Evolutionary conservation across 1,140 invertebrate species (phyloP).

Genomic region (Paralvinella palmiformis): DNA sequence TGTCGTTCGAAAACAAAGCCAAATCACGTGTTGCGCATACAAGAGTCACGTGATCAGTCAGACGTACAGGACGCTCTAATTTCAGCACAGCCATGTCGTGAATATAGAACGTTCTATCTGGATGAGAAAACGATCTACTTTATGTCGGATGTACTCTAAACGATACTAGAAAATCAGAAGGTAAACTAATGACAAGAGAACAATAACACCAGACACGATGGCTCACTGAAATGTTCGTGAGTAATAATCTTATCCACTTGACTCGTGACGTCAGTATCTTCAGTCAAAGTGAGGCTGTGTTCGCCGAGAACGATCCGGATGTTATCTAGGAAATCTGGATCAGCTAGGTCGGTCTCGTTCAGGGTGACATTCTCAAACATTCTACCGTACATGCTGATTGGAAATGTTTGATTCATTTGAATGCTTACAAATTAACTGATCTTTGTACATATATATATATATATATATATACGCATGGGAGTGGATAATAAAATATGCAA

Average conservation of each 20-base stretch:
- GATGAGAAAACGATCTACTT: neutral
- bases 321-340: neutral
- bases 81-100: slow-evolving; percentile 6
- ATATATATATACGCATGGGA: neutral
- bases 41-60: slow-evolving; percentile 9
- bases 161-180: too few species aligned
- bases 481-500: neutral
- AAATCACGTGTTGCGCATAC: neutral
- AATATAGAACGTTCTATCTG: slow-evolving; percentile 9
- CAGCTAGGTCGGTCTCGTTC: too few species aligned
- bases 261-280: neutral
- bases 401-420: neutral
- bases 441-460: neutral
- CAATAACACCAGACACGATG: neutral
- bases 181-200: neutral
- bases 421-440: neutral
- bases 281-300: neutral
- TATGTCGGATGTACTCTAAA: neutral
- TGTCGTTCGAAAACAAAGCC: neutral
- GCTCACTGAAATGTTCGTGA: neutral
- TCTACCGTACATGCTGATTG: too few species aligned
- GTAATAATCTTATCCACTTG: neutral
- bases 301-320: neutral
- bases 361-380: too few species aligned
- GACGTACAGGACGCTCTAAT: neutral